phyloP scores from a whole-genome alignment of 1,140 invertebrate species.

The Eupristina koningsbergeri region DNA sequence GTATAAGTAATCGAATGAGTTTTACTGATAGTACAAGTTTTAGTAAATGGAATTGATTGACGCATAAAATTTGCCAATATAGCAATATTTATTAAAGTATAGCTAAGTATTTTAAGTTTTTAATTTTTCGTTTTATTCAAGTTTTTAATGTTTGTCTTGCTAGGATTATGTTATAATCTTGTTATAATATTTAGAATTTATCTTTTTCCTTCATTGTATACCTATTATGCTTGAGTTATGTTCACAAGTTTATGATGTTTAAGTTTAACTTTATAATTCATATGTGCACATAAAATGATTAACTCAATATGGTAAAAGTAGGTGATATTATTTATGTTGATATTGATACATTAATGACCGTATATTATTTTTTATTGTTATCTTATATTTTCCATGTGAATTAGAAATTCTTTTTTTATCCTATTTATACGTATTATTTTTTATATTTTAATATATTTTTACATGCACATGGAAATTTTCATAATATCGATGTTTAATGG shows the following conservation, averaged over 20 bases:
- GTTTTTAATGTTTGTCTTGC: neutral
- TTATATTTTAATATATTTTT: constrained; percentile 19
- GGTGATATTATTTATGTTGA: constrained; percentile 50
- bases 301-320: constrained; percentile 40
- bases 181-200: constrained; percentile 8
- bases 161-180: neutral
- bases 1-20: neutral
- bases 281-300: constrained; percentile 50
- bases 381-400: constrained; percentile 32
- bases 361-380: neutral
- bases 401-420: constrained; percentile 7
- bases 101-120: neutral
- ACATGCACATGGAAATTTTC: constrained; percentile 20
- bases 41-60: neutral
- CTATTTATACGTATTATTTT: neutral
- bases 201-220: constrained; percentile 23
- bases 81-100: constrained; percentile 23
- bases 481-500: constrained; percentile 20
- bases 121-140: neutral
- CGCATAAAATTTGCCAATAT: constrained; percentile 8
- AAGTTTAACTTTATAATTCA: too few relatives aligned
- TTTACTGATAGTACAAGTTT: constrained; percentile 16
- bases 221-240: constrained; percentile 45
- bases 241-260: too few relatives aligned
- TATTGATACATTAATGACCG: constrained; percentile 51